Evolutionary conservation across 2,113 vertebrate genomes (phyloP).

Genomic region (Ciconia boyciana): DNA sequence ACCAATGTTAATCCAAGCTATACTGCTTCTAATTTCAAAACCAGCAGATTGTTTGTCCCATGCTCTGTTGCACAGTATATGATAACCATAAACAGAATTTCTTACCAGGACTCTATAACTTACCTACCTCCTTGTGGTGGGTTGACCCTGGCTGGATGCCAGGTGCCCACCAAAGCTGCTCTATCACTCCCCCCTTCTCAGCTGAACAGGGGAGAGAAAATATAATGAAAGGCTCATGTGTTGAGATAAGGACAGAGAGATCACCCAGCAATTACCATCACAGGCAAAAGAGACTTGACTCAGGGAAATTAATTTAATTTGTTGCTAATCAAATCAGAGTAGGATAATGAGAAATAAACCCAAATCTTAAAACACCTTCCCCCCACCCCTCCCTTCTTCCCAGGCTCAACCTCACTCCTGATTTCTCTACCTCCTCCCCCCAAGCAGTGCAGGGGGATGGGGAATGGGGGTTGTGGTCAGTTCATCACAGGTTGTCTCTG

Average conservation of each 20-base stretch:
- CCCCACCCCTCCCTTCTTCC: not conserved
- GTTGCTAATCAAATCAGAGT: not conserved
- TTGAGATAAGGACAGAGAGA: not conserved
- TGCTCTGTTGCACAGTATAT: not conserved
- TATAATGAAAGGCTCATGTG: not conserved
- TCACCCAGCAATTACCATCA: not conserved
- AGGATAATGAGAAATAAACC: not conserved
- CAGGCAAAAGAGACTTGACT: not conserved
- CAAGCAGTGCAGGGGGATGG: rapidly evolving
- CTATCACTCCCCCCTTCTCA: not conserved
- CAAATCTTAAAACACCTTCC: not conserved
- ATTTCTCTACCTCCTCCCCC: not conserved
- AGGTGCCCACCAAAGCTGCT: not conserved
- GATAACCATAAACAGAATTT: not conserved
- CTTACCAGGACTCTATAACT: not conserved
- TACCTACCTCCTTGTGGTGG: not conserved
- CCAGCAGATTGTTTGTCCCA: not conserved
- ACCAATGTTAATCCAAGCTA: not conserved
- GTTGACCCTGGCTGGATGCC: not conserved
- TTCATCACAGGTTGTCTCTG: not conserved
- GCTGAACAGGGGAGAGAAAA: not conserved
- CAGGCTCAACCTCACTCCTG: not conserved
- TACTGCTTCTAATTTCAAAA: not conserved
- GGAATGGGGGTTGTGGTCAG: not conserved
- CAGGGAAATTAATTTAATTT: not conserved